Evolutionary conservation across 2,888 invertebrate species (phyloP).

Genomic region (Aporophyla nigra): DNA sequence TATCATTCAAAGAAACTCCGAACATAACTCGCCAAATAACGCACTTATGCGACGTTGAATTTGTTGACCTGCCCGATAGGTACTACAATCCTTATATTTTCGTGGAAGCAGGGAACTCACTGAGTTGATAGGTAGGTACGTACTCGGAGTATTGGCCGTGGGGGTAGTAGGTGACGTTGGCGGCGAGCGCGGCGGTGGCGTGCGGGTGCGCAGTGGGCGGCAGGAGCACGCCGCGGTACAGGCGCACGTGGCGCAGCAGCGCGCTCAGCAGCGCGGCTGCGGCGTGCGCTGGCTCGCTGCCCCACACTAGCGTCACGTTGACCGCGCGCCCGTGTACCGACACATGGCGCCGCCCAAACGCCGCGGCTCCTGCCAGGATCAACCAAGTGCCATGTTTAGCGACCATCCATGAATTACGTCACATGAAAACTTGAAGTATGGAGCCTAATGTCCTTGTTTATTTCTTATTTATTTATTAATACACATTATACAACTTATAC

Average conservation of each 20-base stretch:
- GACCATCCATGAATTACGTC: no score
- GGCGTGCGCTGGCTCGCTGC: slow-evolving; percentile 92
- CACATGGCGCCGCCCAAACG: slow-evolving; percentile 8
- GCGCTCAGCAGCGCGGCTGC: slow-evolving; percentile 95
- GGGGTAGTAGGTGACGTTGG: accelerated
- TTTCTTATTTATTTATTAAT: no score
- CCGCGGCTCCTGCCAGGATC: neutral
- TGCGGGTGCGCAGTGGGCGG: slow-evolving; percentile 6
- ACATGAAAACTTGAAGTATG: no score
- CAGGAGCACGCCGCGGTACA: slow-evolving; percentile 87
- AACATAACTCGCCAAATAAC: no score
- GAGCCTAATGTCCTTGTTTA: no score
- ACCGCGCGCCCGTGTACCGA: slow-evolving; percentile 91
- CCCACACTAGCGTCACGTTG: slow-evolving; percentile 93
- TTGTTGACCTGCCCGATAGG: no score
- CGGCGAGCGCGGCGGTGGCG: slow-evolving; percentile 3
- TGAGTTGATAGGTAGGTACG: neutral
- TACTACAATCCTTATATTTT: no score
- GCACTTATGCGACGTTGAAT: no score
- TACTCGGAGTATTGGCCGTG: neutral
- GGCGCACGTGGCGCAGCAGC: slow-evolving; percentile 93
- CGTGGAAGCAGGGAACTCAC: no score
- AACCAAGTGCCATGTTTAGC: neutral
- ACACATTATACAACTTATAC: no score
- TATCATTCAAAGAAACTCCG: no score